Evolutionary conservation across 1,140 invertebrate species (phyloP).

Genomic region (Drosophila repletoides): DNA sequence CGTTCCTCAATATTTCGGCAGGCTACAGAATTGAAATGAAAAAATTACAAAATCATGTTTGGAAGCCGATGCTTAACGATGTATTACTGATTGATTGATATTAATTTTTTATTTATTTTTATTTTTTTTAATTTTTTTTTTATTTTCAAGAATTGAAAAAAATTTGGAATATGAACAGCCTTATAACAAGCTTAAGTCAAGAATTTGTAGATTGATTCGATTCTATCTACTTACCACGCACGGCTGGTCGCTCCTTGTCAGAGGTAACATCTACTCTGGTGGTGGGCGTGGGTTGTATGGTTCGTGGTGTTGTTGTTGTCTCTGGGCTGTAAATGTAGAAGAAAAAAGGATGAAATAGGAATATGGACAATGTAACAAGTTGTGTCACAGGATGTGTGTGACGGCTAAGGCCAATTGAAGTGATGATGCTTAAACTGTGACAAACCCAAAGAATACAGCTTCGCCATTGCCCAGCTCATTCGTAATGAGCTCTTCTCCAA

Average conservation of each 20-base stretch:
- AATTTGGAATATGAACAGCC: too few relatives aligned
- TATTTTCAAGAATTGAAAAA: too few relatives aligned
- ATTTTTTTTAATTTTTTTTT: too few relatives aligned
- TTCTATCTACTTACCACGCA: constrained; percentile 8
- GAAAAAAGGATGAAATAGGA: background rate
- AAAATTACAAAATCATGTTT: too few relatives aligned
- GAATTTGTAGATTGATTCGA: too few relatives aligned
- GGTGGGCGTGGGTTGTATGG: constrained; percentile 10
- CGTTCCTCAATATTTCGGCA: constrained; percentile 36
- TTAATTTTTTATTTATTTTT: too few relatives aligned
- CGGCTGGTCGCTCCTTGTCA: constrained; percentile 8
- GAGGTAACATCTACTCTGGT: constrained; percentile 9
- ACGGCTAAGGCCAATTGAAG: constrained; percentile 18
- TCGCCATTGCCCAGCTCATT: constrained; percentile 14
- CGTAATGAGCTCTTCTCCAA: background rate
- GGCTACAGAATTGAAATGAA: constrained; percentile 19
- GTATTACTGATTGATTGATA: too few relatives aligned
- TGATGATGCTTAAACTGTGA: constrained; percentile 13
- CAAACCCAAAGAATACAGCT: constrained; percentile 27
- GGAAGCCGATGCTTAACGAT: too few relatives aligned
- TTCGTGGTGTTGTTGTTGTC: constrained; percentile 24
- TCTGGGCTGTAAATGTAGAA: constrained; percentile 10
- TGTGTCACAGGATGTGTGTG: background rate
- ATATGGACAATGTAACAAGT: too few relatives aligned
- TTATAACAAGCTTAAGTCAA: too few relatives aligned